A percentile compares a stretch with the other conserved stretches of the same genome.
Conservation (phyloP, 2,113 vertebrate species). For the Corvus moneduloides region DNA sequence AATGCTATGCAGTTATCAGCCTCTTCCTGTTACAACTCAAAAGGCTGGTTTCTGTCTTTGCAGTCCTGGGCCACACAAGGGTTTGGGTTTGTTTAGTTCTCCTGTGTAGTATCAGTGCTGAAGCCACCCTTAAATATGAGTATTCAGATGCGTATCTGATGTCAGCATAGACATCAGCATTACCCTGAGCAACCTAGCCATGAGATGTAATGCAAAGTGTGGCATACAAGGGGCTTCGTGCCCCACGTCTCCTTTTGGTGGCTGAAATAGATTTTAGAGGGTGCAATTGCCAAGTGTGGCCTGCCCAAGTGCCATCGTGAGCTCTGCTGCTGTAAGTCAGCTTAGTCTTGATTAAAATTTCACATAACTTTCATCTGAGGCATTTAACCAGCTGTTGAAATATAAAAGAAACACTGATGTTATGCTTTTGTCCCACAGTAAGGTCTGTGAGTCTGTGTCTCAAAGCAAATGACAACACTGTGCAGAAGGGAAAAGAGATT, state of each 20-base stretch:
- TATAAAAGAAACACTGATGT: not conserved
- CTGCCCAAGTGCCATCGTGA: not conserved
- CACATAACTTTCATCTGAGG: not conserved
- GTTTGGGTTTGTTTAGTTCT: not conserved
- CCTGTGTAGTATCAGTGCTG: not conserved
- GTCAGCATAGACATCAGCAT: not conserved
- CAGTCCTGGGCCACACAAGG: not conserved
- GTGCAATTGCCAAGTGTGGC: not conserved
- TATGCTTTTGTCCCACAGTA: not conserved
- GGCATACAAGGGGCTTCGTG: not conserved
- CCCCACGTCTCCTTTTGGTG: not conserved
- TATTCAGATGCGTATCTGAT: not conserved
- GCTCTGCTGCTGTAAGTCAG: not conserved
- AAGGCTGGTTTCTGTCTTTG: not conserved
- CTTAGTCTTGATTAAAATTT: not conserved
- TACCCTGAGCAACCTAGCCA: not conserved
- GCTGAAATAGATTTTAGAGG: not conserved
- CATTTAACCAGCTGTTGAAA: not conserved
- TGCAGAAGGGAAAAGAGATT: not conserved
- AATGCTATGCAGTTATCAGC: not conserved
- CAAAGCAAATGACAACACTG: not conserved
- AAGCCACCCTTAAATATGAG: not conserved
- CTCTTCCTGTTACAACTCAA: not conserved
- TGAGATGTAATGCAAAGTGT: rapidly evolving
- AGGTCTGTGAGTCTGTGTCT: not conserved